Evolutionary conservation across 2,888 invertebrate species (phyloP).

Genomic region (Euspilapteryx auroguttella): DNA sequence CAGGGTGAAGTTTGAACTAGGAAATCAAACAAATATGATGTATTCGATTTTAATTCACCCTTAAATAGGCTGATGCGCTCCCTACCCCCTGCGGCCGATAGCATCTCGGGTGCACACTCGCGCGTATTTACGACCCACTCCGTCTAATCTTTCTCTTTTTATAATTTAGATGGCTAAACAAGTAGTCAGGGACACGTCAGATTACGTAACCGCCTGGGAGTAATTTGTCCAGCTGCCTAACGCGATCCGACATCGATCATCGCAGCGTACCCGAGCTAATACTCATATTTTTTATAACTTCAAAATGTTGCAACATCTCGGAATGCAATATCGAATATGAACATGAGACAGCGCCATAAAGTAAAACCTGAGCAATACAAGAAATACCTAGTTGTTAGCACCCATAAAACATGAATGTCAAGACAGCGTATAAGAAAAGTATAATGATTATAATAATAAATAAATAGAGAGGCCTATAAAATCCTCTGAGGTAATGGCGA

Average conservation of each 20-base stretch:
- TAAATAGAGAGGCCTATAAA: constrained; percentile 29
- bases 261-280: no score
- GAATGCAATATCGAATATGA: neutral
- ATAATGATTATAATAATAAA: constrained; percentile 32
- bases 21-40: constrained; percentile 65
- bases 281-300: no score
- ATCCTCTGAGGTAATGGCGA: constrained; percentile 18
- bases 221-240: constrained; percentile 24
- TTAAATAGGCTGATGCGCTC: constrained; percentile 58
- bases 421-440: constrained; percentile 25
- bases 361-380: no score
- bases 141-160: constrained; percentile 30
- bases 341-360: no score
- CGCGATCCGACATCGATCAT: constrained; percentile 14
- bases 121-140: constrained; percentile 38
- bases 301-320: no score
- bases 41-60: constrained; percentile 63
- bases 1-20: constrained; percentile 57
- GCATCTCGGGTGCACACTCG: constrained; percentile 28
- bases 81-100: constrained; percentile 45
- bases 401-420: constrained; percentile 36
- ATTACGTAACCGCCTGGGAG: constrained; percentile 28
- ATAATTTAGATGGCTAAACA: constrained; percentile 36
- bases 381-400: constrained; percentile 34
- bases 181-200: constrained; percentile 34